Base-by-base conservation (phyloP, 1,140 invertebrate species). In the Sminthurides bifidus region DNA sequence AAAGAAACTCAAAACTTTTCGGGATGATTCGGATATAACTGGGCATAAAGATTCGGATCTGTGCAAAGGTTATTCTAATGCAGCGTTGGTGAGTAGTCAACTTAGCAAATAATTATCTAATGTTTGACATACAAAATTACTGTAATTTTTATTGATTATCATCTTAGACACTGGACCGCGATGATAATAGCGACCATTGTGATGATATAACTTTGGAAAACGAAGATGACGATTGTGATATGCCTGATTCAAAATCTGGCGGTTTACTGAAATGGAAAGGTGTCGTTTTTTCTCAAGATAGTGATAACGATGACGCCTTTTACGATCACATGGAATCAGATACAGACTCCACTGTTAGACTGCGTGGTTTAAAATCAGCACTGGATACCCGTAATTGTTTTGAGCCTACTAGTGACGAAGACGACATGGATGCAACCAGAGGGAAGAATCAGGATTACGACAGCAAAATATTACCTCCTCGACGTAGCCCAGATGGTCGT, bases 211-310 rank as follows among this genome's bases (percentile, higher is more conserved):
- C n/a, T n/a, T n/a, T n/a, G n/a, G n/a, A n/a, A n/a, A n/a, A n/a
- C n/a, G n/a, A n/a, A n/a, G n/a, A n/a, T n/a, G n/a, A n/a, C n/a
- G n/a, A n/a, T n/a, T n/a, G n/a, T n/a, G n/a, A n/a, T n/a, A n/a
- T n/a, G n/a, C 40, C 40, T 33, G 52, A 57, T 15, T 48, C 45
- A 27, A 62, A 59, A 52, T 60, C 61, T 21, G 62, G 59, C 58
- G 75, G 77, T 5, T 66, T 80, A 23, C 59, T 79, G 5, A 86
- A 85, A 72, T 85, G 84, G 83, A 87, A 86, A 70, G 83, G 81
- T 46, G 78, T 83, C 12, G 78, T 82, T 66, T 77, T 86, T 64
- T 79, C 79, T 8, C 78, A 59, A 61, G 43, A 60, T 43, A 31
- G 54, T 5, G 76, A 81, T 61, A 79, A 81, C 50, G 68, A 67